A percentile compares a stretch with the other conserved stretches of the same genome.
phyloP scores from a whole-genome alignment of 2,113 vertebrate genomes.

The Baryphthengus martii region DNA sequence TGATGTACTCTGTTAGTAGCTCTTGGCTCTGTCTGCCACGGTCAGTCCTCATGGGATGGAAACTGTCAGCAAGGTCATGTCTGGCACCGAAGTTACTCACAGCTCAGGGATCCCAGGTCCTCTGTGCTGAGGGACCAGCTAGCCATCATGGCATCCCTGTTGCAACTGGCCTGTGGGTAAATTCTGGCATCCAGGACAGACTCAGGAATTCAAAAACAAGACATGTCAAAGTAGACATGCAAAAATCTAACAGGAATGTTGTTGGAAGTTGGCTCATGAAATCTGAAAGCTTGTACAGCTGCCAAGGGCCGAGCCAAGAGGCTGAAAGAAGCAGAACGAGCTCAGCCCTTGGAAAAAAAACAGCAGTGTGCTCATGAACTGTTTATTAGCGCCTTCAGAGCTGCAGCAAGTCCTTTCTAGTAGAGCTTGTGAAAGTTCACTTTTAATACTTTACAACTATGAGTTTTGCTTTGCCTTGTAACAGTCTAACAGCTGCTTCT shows the following conservation, averaged over 20 bases:
- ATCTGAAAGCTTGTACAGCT: neutral
- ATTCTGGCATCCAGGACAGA: neutral
- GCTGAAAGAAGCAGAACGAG: neutral
- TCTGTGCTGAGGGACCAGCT: neutral
- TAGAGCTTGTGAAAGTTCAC: neutral
- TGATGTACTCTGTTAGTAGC: neutral
- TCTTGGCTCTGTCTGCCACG: neutral
- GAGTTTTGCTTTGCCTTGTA: neutral
- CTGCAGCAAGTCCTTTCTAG: neutral
- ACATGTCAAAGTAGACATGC: neutral
- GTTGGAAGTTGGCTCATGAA: neutral
- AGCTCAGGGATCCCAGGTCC: neutral
- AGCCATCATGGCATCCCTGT: fast-evolving
- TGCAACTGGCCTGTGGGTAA: neutral
- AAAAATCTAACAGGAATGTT: neutral
- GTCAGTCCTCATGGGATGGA: fast-evolving
- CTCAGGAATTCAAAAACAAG: neutral
- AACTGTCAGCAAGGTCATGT: neutral
- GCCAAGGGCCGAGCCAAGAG: neutral
- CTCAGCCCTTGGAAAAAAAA: neutral
- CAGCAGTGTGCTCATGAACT: neutral
- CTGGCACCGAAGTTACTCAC: fast-evolving
- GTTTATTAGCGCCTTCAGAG: neutral
- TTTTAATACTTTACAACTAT: neutral
- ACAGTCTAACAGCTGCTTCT: neutral